Evolutionary conservation across 2,797 vertebrate genomes (phyloP).

Genomic region (Moxostoma hubbsi): DNA sequence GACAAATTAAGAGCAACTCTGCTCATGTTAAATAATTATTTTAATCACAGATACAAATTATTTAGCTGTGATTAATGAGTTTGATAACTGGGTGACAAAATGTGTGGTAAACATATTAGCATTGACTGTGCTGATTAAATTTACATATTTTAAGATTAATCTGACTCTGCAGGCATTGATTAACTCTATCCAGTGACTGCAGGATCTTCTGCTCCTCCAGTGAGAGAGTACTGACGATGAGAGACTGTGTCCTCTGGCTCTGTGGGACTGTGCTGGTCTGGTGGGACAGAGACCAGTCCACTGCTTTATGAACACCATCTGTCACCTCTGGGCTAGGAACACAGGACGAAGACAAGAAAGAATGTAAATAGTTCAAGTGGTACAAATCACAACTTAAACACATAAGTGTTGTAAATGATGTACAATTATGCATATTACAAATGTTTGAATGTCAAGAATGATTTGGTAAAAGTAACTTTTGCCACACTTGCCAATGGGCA

Average conservation of each 20-base stretch:
- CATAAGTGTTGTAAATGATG: no score
- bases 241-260: conserved; percentile 38
- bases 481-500: no score
- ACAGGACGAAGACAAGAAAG: no score
- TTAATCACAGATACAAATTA: background rate
- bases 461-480: no score
- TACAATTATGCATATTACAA: no score
- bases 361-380: no score
- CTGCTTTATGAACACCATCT: conserved; percentile 28
- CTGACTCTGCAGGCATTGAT: conserved; percentile 76
- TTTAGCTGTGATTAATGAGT: no score
- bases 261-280: conserved; percentile 41
- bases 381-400: no score
- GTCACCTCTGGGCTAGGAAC: background rate
- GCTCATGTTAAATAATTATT: background rate
- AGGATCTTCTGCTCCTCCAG: conserved; percentile 86
- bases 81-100: background rate
- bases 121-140: conserved; percentile 18
- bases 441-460: no score
- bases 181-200: conserved; percentile 80
- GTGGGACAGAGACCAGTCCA: conserved; percentile 39
- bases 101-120: background rate
- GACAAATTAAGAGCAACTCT: background rate
- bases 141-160: conserved; percentile 3
- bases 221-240: conserved; percentile 72